Evolutionary conservation across 1,140 invertebrate genomes (phyloP), one percentile per base, ranked within the genome.

Genomic region (Ctenoplectra terminalis): DNA sequence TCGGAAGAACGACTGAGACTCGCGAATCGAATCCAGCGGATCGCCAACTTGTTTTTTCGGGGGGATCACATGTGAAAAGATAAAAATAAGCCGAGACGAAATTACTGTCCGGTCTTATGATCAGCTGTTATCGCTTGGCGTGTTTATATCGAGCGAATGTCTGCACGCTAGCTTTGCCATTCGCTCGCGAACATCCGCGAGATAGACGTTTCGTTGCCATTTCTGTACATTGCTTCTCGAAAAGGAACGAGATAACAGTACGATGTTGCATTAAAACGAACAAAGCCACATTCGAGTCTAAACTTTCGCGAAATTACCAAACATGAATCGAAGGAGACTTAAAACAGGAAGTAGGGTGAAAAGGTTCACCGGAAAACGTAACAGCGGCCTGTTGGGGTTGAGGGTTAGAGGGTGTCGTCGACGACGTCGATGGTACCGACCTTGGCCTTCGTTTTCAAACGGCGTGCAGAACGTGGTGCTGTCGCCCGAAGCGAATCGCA

Each of bases 361-460:
- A n/a, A n/a, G n/a, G n/a, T n/a, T n/a, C n/a, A 15, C 15, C 20
- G 50, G 23, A 52, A 20, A 52, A 20, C 20, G 20, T 4, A 40
- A 9, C 4, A 4, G 9, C 40, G 40, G 9, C n/a, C n/a, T n/a
- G 40, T 40, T 9, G 40, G 40, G 40, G 4, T 7, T 20, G 60
- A 15, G 23, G 58, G 60, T 40, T n/a, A 6, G 11, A 31, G 37
- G 40, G 29, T 40, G 23, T 11, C n/a, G 15, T 23, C 46, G 67
- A 72, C 23, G 48, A 31, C 56, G 76, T 64, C 71, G 87, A 11
- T 17, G 67, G 71, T 56, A 61, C n/a, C 46, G 84, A 83, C 91
- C 91, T 91, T 92, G 91, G 89, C 90, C 90, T 92, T 91, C 85
- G 84, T 85, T 87, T 83, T 75, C 43, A 80, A 85, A 76, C 69